Conservation (phyloP, 2,113 vertebrate species). For the Tursiops truncatus region DNA sequence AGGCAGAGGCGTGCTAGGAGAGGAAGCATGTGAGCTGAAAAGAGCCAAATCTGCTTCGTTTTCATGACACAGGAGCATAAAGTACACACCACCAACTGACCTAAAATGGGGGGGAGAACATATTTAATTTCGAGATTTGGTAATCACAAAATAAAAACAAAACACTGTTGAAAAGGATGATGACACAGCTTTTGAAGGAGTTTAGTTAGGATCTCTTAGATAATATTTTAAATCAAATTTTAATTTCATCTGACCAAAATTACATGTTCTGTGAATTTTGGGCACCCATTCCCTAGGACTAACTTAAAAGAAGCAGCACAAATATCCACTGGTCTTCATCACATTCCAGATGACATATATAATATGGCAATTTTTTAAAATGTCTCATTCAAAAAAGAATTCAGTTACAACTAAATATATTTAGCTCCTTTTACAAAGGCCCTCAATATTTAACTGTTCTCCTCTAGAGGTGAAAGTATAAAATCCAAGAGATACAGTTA, state of each 20-base stretch:
- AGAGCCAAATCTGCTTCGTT: constrained; percentile 99
- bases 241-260: constrained; percentile 20
- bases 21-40: constrained; percentile 98
- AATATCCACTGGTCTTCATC: neutral
- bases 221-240: neutral
- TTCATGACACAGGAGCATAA: constrained; percentile 99
- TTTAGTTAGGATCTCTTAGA: neutral
- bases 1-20: constrained; percentile 96
- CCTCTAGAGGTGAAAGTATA: neutral
- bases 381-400: neutral
- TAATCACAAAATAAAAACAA: neutral
- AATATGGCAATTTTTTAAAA: neutral
- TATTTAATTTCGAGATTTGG: neutral
- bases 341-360: neutral
- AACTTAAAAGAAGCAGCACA: neutral
- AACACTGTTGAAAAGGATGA: neutral
- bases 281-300: neutral
- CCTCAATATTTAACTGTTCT: neutral
- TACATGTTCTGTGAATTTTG: neutral
- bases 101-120: constrained; percentile 78
- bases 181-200: neutral
- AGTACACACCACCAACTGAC: constrained; percentile 98
- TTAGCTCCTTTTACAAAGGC: neutral
- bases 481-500: neutral
- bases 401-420: neutral